Evolutionary conservation across 2,113 vertebrate species (phyloP).

Genomic region (Chiloscyllium plagiosum): DNA sequence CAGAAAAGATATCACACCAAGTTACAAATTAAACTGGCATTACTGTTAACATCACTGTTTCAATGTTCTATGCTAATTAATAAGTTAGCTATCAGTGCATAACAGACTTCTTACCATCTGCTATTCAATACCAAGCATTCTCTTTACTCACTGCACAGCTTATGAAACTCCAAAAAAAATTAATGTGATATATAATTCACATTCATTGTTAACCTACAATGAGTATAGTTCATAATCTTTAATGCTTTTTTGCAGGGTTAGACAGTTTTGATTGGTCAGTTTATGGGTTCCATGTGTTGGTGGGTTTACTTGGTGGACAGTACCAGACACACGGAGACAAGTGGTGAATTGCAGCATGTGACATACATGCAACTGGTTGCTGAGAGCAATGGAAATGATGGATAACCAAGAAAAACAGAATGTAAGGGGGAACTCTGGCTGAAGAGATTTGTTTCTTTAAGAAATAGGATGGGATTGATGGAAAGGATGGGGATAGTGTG

Average conservation of each 20-base stretch:
- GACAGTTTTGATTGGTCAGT: background rate
- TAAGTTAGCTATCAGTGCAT: background rate
- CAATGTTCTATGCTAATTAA: background rate
- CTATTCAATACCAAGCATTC: background rate
- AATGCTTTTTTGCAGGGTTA: background rate
- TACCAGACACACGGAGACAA: background rate
- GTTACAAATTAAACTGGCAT: background rate
- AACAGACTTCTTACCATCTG: background rate
- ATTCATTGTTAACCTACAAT: background rate
- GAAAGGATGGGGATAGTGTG: background rate
- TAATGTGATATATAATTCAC: background rate
- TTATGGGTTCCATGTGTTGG: background rate
- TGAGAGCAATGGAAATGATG: background rate
- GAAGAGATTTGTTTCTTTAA: background rate
- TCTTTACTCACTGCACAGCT: background rate
- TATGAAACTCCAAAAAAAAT: background rate
- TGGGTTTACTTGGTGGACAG: background rate
- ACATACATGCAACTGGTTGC: background rate
- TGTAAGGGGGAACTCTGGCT: background rate
- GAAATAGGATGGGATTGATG: background rate
- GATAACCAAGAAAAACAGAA: background rate
- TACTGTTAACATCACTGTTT: background rate
- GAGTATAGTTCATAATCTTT: background rate
- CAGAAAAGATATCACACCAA: conserved; percentile 37
- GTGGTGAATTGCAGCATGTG: background rate